These are phyloP conservation scores for Penelope pileata DNA, from an alignment of 2,113 vertebrate species.

Conservation along the genomic window DNA sequence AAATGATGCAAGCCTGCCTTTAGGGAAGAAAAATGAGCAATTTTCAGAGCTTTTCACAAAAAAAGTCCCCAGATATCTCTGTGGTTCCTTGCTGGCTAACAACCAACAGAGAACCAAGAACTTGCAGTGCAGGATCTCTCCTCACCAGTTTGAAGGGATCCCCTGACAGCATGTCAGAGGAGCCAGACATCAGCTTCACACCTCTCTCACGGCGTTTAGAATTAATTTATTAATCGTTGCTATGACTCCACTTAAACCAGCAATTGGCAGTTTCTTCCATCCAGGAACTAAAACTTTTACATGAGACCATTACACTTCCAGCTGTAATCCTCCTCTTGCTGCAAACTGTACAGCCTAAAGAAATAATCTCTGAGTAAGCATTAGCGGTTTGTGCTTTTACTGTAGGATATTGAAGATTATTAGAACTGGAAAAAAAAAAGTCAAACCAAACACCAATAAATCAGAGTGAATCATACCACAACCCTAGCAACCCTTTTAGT, in stretches of 20 bases:
- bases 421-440: not conserved
- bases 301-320: not conserved
- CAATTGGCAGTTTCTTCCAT: not conserved
- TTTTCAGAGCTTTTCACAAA: not conserved
- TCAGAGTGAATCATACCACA: not conserved
- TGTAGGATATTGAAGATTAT: not conserved
- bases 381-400: not conserved
- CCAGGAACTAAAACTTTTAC: not conserved
- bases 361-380: not conserved
- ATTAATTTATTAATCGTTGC: not conserved
- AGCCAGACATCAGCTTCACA: not conserved
- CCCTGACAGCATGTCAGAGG: not conserved
- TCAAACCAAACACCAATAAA: not conserved
- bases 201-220: not conserved
- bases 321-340: not conserved
- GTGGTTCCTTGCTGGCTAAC: not conserved
- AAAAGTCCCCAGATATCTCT: constrained; percentile 15
- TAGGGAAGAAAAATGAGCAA: constrained; percentile 21
- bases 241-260: not conserved
- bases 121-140: not conserved
- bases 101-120: not conserved
- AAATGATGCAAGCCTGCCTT: constrained; percentile 11
- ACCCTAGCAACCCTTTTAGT: not conserved
- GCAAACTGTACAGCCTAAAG: not conserved
- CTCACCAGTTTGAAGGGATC: not conserved